Percentiles rank a stretch among this genome's conserved stretches.
These are phyloP conservation scores for Zaprionus capensis DNA, from an alignment of 1,140 invertebrate genomes.

Conservation along the genomic window DNA sequence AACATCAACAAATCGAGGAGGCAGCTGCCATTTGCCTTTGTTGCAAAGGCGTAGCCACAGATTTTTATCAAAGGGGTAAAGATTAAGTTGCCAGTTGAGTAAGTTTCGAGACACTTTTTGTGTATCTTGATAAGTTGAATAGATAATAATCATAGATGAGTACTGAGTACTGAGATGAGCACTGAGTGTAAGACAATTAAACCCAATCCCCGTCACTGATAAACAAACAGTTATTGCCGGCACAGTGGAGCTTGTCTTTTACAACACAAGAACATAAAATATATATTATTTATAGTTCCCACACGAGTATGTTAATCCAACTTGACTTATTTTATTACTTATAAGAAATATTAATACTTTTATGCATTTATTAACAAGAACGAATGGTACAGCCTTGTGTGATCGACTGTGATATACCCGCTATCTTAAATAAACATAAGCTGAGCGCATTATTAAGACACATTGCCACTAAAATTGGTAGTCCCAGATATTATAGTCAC, in stretches of 20 bases:
- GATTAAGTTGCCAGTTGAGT: background rate
- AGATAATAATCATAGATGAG: background rate
- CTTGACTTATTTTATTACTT: too few species aligned
- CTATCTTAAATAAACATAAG: too few species aligned
- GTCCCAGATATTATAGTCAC: too few species aligned
- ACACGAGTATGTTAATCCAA: too few species aligned
- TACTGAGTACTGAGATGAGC: background rate
- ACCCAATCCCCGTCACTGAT: background rate
- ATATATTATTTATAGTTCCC: background rate
- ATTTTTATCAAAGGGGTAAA: background rate
- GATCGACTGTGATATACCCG: too few species aligned
- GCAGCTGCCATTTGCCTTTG: slow-evolving; percentile 4
- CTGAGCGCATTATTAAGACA: too few species aligned
- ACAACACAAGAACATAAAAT: background rate
- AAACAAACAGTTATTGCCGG: background rate
- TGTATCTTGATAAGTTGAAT: background rate
- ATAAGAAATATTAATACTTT: background rate
- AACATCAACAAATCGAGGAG: slow-evolving; percentile 1
- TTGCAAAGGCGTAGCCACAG: slow-evolving; percentile 5
- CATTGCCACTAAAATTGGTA: too few species aligned
- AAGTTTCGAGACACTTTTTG: background rate
- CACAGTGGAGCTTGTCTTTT: background rate
- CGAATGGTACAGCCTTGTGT: too few species aligned
- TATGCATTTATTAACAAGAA: too few species aligned
- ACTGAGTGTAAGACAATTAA: background rate